Evolutionary conservation across 2,888 invertebrate genomes (phyloP), one percentile per base, ranked within the genome.

Genomic region (Agrochola circellaris): DNA sequence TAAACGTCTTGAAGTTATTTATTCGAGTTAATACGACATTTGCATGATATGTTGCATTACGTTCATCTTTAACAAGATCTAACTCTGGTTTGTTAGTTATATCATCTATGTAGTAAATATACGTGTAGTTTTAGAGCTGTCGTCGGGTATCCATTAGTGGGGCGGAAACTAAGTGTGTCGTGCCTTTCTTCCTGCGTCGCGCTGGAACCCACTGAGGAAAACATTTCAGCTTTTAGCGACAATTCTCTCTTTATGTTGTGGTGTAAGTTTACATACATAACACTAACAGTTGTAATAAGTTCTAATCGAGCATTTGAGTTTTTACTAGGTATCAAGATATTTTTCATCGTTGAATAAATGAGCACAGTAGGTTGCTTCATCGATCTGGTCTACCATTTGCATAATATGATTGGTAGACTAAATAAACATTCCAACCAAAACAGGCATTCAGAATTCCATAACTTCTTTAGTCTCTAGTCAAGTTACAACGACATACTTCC

Each of bases 1-100:
- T 91, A 90, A 93, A 92, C 77, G 34, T 69, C 71, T 83, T 67
- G 45, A 80, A 75, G 73, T 67, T 83, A 73, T 73, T 82, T 76
- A 66, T 80, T 77, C 58, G 23, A 89, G 82, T 68, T 85, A 86
- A 88, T 86, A 83, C 84, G 83, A 85, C 80, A 87, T 88, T 91
- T 89, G 92, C 90, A 92, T 91, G 91, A 86, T 90, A 73, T 68
- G 75, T 77, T 80, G 45, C 75, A 86, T 88, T 89, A 88, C 51
- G 58, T 54, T 45, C 56, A 71, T 58, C 68, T 70, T 73, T 88
- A 87, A 77, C 66, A 73, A 81, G 67, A 75, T 54, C 64, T 68
- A 34, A 13, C 60, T 61, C 61, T 71, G 38, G 15, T 68, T 62
- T 66, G 61, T 61, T 70, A 74, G 72, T 86, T 84, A 83, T 61